Evolutionary conservation across 2,888 invertebrate genomes (phyloP), one percentile per base, ranked within the genome.

Genomic region (Bursaphelenchus okinawaensis): DNA sequence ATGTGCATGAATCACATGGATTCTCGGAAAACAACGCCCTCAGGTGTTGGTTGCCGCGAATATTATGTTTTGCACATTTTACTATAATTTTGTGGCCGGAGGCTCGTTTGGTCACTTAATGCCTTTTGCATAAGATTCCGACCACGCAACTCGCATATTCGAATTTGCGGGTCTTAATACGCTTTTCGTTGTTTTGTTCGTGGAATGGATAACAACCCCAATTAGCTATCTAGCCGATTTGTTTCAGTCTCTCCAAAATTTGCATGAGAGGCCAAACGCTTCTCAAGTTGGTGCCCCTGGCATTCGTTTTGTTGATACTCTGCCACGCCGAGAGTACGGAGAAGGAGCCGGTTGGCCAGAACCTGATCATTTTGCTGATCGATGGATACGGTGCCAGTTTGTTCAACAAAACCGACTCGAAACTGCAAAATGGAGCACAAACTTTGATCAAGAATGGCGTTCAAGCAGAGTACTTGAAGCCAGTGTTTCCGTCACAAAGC

Each of bases 331-430:
- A 40, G 40, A n/a, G n/a, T 16, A 40, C 6, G 12, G 40, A 52
- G 19, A 54, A 66, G 40, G 64, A 64, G 28, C 70, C 69, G 7
- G 40, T 66, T 20, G 79, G 79, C 57, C 81, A 81, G 67, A 81
- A 81, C 64, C 69, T 81, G 63, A 78, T 81, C 29, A 63, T 81
- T 23, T 70, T 81, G 26, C 66, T 77, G 16, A 74, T 79, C 50
- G 81, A 81, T 68, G 81, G 81, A 4, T 81, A 78, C 64, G 79
- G 81, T 20, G 72, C 79, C 0, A 69, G 68, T 7, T 67, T 81
- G 0, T 68, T 81, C 57, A 81, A 81, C 61, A 70, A 65, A 9
- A 75, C 81, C 1, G 74, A 77, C 64, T 64, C 76, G 12, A 75
- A 77, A 20, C 31, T 76, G 9, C 69, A 70, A 51, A 54, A 67